phyloP scores from a whole-genome alignment of 2,888 invertebrate genomes.

The Rhimphoctona megacephalus region DNA sequence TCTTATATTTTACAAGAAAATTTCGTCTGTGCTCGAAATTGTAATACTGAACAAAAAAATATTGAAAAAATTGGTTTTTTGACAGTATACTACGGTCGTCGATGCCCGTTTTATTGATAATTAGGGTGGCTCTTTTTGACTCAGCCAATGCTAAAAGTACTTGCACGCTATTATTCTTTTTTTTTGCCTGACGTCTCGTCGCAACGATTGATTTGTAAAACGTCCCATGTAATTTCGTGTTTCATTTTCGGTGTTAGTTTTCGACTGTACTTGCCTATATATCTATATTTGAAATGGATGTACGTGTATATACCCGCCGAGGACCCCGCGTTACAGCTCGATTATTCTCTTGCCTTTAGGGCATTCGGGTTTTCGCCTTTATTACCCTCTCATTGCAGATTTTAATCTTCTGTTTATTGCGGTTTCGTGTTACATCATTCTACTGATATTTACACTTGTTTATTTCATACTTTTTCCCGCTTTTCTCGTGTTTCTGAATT shows the following conservation, averaged over 20 bases:
- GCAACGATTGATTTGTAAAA: constrained; percentile 65
- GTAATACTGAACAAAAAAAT: constrained; percentile 13
- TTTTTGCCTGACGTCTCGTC: constrained; percentile 53
- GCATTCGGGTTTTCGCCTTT: constrained; percentile 22
- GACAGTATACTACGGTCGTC: constrained; percentile 32
- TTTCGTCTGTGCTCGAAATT: constrained; percentile 28
- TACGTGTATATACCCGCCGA: not conserved
- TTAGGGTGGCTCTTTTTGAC: constrained; percentile 53
- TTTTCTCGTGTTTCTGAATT: not conserved
- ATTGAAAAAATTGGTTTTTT: constrained; percentile 30
- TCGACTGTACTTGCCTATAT: constrained; percentile 5
- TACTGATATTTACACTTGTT: constrained; percentile 21
- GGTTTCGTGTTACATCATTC: constrained; percentile 22
- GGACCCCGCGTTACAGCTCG: not conserved
- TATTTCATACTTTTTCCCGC: constrained; percentile 10
- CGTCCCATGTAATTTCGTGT: constrained; percentile 10
- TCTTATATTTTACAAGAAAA: not conserved
- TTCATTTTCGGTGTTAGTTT: constrained; percentile 6
- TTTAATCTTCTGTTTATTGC: not conserved
- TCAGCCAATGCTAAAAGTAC: constrained; percentile 53
- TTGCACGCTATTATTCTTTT: constrained; percentile 61
- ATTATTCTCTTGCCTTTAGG: constrained; percentile 13
- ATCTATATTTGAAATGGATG: not conserved
- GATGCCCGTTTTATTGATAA: constrained; percentile 45
- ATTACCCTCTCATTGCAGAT: constrained; percentile 1